Conservation (phyloP, 1,140 invertebrate species). For the Drosophila tropicalis region DNA sequence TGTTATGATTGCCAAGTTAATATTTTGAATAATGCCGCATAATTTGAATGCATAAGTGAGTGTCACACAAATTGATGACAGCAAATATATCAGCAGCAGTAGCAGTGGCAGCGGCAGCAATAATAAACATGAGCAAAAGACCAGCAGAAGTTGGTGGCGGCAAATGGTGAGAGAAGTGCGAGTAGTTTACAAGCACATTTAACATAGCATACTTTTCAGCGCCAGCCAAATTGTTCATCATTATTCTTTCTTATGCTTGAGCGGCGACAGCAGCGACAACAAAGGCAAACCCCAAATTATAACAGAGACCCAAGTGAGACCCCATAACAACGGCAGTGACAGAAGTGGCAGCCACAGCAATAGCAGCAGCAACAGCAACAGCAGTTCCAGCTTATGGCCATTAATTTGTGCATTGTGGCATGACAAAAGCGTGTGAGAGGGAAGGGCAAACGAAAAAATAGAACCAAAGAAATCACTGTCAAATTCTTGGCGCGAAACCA, state of each 20-base stretch:
- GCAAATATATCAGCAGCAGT: slow-evolving; percentile 60
- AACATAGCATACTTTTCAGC: slow-evolving; percentile 28
- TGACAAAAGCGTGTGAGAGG: slow-evolving; percentile 17
- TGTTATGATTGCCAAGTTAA: slow-evolving; percentile 64
- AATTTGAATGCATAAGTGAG: slow-evolving; percentile 68
- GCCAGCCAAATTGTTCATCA: slow-evolving; percentile 37
- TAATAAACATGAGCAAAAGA: not conserved
- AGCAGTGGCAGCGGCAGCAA: slow-evolving; percentile 40
- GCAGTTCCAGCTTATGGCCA: slow-evolving; percentile 23
- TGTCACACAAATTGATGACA: slow-evolving; percentile 24
- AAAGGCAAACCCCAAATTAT: slow-evolving; percentile 15
- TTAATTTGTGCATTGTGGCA: slow-evolving; percentile 34
- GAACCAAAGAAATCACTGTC: slow-evolving; percentile 2
- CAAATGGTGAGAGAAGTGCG: not conserved
- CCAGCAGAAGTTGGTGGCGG: slow-evolving; percentile 1
- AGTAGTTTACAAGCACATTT: slow-evolving; percentile 27
- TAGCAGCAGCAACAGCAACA: no score
- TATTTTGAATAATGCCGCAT: slow-evolving; percentile 74
- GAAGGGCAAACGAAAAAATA: no score
- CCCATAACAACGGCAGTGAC: slow-evolving; percentile 4
- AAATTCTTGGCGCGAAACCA: not conserved
- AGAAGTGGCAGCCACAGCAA: no score
- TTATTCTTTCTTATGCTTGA: slow-evolving; percentile 41
- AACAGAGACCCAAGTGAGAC: slow-evolving; percentile 8
- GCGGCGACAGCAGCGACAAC: slow-evolving; percentile 19